These are phyloP conservation scores for Ephialtes manifestator DNA, from an alignment of 2,888 invertebrate species.

Conservation along the genomic window DNA sequence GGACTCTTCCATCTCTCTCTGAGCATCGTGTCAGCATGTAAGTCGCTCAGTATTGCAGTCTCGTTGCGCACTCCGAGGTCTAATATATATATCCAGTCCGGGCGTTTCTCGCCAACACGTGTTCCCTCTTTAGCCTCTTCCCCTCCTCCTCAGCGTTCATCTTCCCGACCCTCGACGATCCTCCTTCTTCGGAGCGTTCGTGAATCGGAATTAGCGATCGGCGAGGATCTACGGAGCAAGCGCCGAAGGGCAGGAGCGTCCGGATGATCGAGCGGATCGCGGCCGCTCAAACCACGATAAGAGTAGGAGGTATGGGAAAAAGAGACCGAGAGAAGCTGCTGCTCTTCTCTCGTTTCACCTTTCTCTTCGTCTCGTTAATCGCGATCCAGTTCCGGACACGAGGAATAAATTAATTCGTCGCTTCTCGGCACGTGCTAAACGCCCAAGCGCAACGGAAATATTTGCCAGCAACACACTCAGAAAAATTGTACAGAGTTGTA, in stretches of 20 bases:
- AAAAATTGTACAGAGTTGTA: no score
- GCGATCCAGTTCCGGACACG: slow-evolving; percentile 62
- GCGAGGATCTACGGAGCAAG: slow-evolving; percentile 36
- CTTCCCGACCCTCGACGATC: slow-evolving; percentile 4
- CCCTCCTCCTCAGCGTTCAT: neutral
- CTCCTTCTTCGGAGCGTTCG: slow-evolving; percentile 28
- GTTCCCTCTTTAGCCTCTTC: neutral
- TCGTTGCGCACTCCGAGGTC: slow-evolving; percentile 5
- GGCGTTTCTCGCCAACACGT: slow-evolving; percentile 1
- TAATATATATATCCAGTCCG: neutral
- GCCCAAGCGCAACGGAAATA: neutral
- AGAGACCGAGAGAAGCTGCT: no score
- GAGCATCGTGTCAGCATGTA: neutral
- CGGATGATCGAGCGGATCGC: slow-evolving; percentile 58
- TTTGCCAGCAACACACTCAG: no score
- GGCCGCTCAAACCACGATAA: slow-evolving; percentile 1
- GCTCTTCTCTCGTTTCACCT: slow-evolving; percentile 2
- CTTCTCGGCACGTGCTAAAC: slow-evolving; percentile 41
- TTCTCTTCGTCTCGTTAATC: slow-evolving; percentile 45
- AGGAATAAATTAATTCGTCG: slow-evolving; percentile 60
- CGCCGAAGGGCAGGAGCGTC: slow-evolving; percentile 31
- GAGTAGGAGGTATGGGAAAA: slow-evolving; percentile 29
- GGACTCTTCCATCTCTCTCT: slow-evolving; percentile 21
- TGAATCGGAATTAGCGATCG: slow-evolving; percentile 63
- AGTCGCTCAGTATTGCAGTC: slow-evolving; percentile 6